Evolutionary conservation across 1,140 invertebrate genomes (phyloP).

Genomic region (Atta cephalotes): DNA sequence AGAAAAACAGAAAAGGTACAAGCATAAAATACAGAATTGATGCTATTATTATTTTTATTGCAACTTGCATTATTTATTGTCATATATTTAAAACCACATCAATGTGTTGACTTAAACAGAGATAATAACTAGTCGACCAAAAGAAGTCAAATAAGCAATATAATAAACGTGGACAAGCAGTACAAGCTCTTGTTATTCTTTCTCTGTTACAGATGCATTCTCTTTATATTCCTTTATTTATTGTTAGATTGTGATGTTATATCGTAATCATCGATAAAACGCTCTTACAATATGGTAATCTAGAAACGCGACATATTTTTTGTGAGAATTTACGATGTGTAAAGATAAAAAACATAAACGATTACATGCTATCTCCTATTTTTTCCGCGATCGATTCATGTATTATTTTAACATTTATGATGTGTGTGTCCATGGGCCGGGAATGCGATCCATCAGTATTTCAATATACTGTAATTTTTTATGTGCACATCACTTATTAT

Average conservation of each 20-base stretch:
- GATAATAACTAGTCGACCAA: constrained; percentile 45
- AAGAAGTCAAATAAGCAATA: constrained; percentile 56
- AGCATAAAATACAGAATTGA: constrained; percentile 2
- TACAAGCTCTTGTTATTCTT: constrained; percentile 34
- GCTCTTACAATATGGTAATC: constrained; percentile 10
- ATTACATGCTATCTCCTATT: constrained; percentile 13
- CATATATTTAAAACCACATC: constrained; percentile 31
- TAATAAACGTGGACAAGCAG: constrained; percentile 38
- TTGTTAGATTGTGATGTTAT: constrained; percentile 16
- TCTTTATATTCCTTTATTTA: constrained; percentile 47
- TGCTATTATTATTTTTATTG: constrained; percentile 14
- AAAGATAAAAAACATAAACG: constrained; percentile 22
- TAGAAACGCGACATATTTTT: constrained; percentile 16
- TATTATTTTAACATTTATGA: constrained; percentile 42
- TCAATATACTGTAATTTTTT: constrained; percentile 78
- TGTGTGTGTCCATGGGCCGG: constrained; percentile 65
- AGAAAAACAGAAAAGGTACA: constrained; percentile 21
- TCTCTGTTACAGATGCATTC: constrained; percentile 17
- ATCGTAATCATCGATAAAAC: neutral
- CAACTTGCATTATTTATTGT: constrained; percentile 45
- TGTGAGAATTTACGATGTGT: constrained; percentile 23
- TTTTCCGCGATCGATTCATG: constrained; percentile 41
- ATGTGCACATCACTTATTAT: constrained; percentile 81
- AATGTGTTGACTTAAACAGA: constrained; percentile 11
- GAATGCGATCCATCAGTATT: constrained; percentile 77